Base-by-base conservation (phyloP, 2,888 invertebrate genomes). In the Clanis bilineata region DNA sequence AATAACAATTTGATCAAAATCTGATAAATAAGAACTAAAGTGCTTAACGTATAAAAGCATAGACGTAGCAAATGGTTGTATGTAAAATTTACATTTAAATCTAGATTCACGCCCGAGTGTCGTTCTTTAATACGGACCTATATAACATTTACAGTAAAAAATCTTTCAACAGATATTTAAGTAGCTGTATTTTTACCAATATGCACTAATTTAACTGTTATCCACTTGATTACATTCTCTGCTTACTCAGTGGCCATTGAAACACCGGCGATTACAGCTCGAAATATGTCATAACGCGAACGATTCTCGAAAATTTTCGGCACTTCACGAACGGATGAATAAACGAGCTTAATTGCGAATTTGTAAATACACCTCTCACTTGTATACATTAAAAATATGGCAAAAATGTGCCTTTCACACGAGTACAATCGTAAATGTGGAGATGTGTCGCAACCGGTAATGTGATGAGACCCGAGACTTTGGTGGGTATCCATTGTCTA, bases 401-500 rank as follows among this genome's bases (percentile, higher is more conserved):
- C 39, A 58, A 51, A 47, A 60, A 56, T 56, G 55, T 61, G 62
- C 74, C 82, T 79, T 82, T 81, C 83, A 76, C 78, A 72, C 76
- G 65, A 62, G 69, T 12, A 76, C 77, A 66, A 76, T 76, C 77
- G 73, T 80, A 72, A 82, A 74, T 59, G 72, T 58, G 66, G 57
- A 64, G 68, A 68, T 62, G 76, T 82, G 77, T 70, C 60, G 83
- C 65, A 82, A 82, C 62, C 28, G 67, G 71, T 64, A 69, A 70
- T 74, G 77, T 77, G 79, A 80, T 76, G 78, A 73, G 47, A 18
- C 57, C 38, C 22, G 36, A 43, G 6, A 22, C 23, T 28, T 28
- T 28, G 28, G 71, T 23, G 51, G 6, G 76, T 77, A 73, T 75
- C 64, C 83, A 73, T 67, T 76, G 55, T 61, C 2, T 2, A 22